phyloP scores from a whole-genome alignment of 2,797 vertebrate species.

The Diglossa cyanea region DNA sequence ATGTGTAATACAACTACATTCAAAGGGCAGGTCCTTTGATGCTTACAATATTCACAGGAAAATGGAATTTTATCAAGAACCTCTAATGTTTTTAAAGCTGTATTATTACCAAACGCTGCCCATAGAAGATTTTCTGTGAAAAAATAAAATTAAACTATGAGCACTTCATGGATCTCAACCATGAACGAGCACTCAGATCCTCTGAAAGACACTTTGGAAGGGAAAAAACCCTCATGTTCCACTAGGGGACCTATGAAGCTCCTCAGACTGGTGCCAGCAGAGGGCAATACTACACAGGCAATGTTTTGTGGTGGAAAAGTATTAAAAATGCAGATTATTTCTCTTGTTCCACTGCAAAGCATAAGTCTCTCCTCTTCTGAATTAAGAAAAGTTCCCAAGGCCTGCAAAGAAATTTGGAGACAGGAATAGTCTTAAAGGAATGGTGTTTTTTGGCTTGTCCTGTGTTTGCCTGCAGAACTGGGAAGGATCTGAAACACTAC shows the following conservation, averaged over 20 bases:
- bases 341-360: not conserved
- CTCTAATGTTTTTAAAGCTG: not conserved
- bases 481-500: not conserved
- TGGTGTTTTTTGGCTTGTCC: not conserved
- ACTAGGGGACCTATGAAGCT: not conserved
- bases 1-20: not conserved
- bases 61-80: not conserved
- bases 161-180: not conserved
- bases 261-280: not conserved
- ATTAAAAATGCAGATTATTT: not conserved
- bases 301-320: not conserved
- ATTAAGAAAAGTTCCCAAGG: not conserved
- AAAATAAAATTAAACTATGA: not conserved
- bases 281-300: slow-evolving; percentile 14
- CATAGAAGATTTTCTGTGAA: not conserved
- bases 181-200: not conserved
- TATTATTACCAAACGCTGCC: not conserved
- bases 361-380: not conserved
- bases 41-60: not conserved
- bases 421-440: not conserved
- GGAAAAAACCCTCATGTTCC: not conserved
- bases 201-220: not conserved
- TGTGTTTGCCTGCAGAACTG: not conserved
- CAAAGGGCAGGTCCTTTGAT: not conserved
- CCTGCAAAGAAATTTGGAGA: not conserved